Base-by-base conservation (phyloP, 2,113 vertebrate genomes). In the Podocnemis expansa region DNA sequence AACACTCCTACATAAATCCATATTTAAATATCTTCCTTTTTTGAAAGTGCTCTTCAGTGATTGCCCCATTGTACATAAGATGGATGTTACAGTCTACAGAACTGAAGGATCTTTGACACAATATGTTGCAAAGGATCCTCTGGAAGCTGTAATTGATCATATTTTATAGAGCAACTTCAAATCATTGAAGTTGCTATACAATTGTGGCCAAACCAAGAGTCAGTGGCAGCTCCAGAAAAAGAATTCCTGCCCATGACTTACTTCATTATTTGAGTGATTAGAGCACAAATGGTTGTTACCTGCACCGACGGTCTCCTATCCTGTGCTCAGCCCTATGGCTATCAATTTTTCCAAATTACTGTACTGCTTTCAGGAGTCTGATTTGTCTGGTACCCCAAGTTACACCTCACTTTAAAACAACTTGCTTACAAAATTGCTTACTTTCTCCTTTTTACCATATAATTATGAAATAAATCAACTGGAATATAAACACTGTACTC, bases 161-260 rank as follows among this genome's bases (percentile, higher is more conserved):
- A 31, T 9, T 19, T 49, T 27, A 56, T 55, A 49, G 24, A 51
- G 54, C 49, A 9, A 4, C 73, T 63, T 21, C 25, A 45, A 14
- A 27, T 43, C 43, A 43, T 29, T 76, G 73, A 45, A 76, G 73
- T 76, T 45, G 6, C 41, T 76, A 24, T 76, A 45, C 16, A 45
- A 24, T 2, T 43, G 43, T 27, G n/a, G 67, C 67, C n/a, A 70
- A 9, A 21, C n/a, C 19, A 24, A 29, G 73, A 67, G 63, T 49
- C 2, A 1, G 12, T 13, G 88, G 80, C 47, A 79, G 78, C 63
- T n/a, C 27, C 19, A 81, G 73, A 51, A 78, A 9, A n/a, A 85
- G 38, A 12, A 54, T 16, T 60, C 47, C 51, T 81, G 63, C 75
- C 79, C n/a, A 22, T 0, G 16, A 52, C 78, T 93, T 0, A 0